A percentile compares a stretch with the other conserved stretches of the same genome.
Conservation (phyloP, 2,113 vertebrate genomes). For the Sclerurus mexicanus region DNA sequence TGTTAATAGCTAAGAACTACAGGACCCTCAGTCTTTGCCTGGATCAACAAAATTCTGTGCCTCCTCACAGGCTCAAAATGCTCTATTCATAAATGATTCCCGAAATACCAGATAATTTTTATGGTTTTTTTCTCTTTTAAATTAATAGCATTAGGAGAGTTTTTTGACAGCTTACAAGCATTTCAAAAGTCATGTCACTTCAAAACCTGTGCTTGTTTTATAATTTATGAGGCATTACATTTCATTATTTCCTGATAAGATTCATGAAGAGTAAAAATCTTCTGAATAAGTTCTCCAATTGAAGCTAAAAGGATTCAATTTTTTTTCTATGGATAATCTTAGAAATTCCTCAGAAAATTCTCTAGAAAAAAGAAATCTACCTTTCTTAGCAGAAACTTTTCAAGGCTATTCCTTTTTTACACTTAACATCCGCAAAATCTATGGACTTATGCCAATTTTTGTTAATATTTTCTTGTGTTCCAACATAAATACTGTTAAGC, state of each 20-base stretch:
- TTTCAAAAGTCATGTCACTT: not conserved
- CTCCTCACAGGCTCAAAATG: not conserved
- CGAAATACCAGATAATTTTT: not conserved
- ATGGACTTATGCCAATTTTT: not conserved
- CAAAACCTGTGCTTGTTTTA: conserved; percentile 21
- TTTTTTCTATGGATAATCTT: not conserved
- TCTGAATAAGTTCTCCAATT: not conserved
- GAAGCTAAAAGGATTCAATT: not conserved
- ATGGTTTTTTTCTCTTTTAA: not conserved
- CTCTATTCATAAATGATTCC: not conserved
- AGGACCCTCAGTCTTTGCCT: not conserved
- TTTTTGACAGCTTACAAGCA: not conserved
- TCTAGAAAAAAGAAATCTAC: not conserved
- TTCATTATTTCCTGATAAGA: conserved; percentile 38
- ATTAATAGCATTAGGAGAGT: not conserved
- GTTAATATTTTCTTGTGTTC: not conserved
- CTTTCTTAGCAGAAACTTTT: not conserved
- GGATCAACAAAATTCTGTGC: not conserved
- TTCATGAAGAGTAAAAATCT: not conserved
- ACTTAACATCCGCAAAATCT: not conserved
- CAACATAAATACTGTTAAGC: not conserved
- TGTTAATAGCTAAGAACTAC: not conserved
- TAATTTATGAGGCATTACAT: conserved; percentile 42
- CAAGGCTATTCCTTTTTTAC: not conserved
- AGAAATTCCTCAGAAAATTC: not conserved